phyloP scores from a whole-genome alignment of 2,797 vertebrate species.

The Vipera ursinii region DNA sequence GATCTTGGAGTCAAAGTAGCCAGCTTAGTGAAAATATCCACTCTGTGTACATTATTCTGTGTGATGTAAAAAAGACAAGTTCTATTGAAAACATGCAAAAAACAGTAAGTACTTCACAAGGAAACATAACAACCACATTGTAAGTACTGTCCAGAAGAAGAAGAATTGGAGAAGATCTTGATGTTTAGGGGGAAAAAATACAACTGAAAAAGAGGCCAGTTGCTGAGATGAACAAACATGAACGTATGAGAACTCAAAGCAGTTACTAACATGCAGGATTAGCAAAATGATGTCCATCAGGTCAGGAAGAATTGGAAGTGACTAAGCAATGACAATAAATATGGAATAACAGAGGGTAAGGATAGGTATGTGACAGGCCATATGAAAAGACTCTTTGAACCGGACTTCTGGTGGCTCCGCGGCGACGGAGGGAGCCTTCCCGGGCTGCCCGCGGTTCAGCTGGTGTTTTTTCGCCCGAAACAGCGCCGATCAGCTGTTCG shows the following conservation, averaged over 20 bases:
- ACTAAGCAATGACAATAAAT: neutral
- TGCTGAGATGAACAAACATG: neutral
- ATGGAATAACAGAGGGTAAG: neutral
- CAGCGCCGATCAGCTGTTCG: no score
- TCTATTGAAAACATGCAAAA: neutral
- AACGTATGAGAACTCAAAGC: neutral
- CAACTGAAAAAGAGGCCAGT: neutral
- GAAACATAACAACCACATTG: neutral
- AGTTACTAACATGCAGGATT: neutral
- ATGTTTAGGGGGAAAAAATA: neutral
- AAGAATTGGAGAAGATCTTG: neutral
- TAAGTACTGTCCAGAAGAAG: neutral
- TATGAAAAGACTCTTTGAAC: neutral
- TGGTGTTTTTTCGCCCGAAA: no score
- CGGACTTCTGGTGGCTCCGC: no score
- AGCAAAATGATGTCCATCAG: neutral
- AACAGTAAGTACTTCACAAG: neutral
- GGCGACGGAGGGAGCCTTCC: no score
- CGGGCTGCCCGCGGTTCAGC: no score
- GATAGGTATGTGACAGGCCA: neutral
- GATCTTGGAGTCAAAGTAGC: neutral
- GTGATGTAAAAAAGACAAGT: neutral
- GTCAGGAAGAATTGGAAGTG: neutral
- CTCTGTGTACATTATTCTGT: neutral
- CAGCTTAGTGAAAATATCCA: neutral